A percentile compares a stretch with the other conserved stretches of the same genome.
Evolutionary conservation across 2,797 vertebrate genomes (phyloP).

Genomic region (Sebastes matsubarae): DNA sequence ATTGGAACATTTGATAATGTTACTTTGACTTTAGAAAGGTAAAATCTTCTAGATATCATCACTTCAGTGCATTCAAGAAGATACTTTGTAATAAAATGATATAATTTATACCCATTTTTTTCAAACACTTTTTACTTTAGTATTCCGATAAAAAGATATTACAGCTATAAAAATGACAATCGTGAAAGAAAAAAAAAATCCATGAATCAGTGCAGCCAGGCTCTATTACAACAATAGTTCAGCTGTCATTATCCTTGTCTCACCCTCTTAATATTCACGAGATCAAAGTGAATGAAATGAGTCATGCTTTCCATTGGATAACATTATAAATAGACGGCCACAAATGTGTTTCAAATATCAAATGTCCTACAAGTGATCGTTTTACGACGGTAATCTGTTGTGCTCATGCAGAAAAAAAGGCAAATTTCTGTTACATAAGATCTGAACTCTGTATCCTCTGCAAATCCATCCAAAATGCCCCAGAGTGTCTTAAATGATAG

Average conservation of each 20-base stretch:
- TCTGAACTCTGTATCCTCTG: conserved; percentile 16
- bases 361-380: conserved; percentile 3
- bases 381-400: conserved; percentile 9
- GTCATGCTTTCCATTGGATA: neutral
- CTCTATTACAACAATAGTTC: neutral
- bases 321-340: conserved; percentile 28
- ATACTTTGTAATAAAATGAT: neutral
- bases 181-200: neutral
- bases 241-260: neutral
- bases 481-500: conserved; percentile 45
- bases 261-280: neutral
- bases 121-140: neutral
- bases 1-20: neutral
- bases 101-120: neutral
- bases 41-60: neutral
- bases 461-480: conserved; percentile 37
- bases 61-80: neutral
- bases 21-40: neutral
- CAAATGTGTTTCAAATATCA: neutral
- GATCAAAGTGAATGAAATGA: neutral
- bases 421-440: conserved; percentile 40
- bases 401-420: conserved; percentile 18
- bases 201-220: neutral
- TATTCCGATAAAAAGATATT: neutral
- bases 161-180: neutral